phyloP scores from a whole-genome alignment of 2,113 vertebrate genomes.

The Megalops atlanticus region DNA sequence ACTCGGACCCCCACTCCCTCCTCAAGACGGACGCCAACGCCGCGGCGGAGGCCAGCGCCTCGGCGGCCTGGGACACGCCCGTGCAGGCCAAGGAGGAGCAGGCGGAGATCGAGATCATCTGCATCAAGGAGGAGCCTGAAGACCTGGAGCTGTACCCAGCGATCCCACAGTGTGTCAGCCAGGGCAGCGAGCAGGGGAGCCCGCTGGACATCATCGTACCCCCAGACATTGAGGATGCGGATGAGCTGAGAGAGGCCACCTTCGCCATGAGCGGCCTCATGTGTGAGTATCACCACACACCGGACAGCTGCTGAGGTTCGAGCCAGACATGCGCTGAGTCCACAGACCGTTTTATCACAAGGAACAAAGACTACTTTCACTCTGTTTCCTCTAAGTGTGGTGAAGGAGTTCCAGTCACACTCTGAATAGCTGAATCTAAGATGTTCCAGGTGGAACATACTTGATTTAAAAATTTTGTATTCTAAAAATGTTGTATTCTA shows the following conservation, averaged over 20 bases:
- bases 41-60: not conserved
- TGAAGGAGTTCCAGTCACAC: too few relatives aligned
- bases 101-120: constrained; percentile 58
- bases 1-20: constrained; percentile 9
- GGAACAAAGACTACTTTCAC: too few relatives aligned
- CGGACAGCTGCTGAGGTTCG: not conserved
- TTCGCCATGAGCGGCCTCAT: not conserved
- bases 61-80: not conserved
- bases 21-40: not conserved
- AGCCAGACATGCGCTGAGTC: too few relatives aligned
- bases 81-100: constrained; percentile 65
- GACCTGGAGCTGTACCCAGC: constrained; percentile 49
- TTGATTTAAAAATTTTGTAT: too few relatives aligned
- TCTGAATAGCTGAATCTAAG: too few relatives aligned
- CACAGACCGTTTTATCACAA: too few relatives aligned
- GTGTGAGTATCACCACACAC: not conserved
- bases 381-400: too few relatives aligned
- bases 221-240: not conserved
- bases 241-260: not conserved
- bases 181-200: not conserved
- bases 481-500: too few relatives aligned
- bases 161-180: not conserved
- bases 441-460: too few relatives aligned
- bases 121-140: constrained; percentile 68
- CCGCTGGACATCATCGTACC: not conserved